Conservation (phyloP, 2,888 invertebrate genomes). For the Ametastegia equiseti region DNA sequence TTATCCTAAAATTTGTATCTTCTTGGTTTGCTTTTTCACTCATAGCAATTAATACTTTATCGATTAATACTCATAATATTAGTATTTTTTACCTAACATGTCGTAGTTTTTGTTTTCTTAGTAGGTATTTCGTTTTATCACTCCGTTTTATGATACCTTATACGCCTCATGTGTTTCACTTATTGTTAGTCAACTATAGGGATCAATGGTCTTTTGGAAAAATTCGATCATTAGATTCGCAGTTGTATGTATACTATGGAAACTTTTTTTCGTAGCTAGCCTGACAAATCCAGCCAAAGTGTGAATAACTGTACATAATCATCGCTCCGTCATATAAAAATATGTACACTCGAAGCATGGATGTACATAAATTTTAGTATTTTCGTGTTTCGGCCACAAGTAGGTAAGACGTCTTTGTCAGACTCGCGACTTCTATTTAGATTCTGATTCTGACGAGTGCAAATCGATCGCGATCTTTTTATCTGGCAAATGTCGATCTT, state of each 20-base stretch:
- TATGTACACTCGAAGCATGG: slow-evolving; percentile 28
- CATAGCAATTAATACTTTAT: background rate
- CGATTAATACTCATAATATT: slow-evolving; percentile 8
- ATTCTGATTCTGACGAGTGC: background rate
- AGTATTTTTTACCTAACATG: background rate
- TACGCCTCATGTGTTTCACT: background rate
- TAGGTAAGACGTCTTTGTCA: background rate
- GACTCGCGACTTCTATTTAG: background rate
- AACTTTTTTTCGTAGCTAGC: background rate
- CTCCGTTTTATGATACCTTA: background rate
- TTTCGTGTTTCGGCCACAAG: background rate
- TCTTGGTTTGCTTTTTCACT: background rate
- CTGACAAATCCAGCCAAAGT: background rate
- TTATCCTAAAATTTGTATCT: slow-evolving; percentile 6
- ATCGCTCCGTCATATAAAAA: slow-evolving; percentile 22
- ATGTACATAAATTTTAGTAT: background rate
- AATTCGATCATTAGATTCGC: slow-evolving; percentile 7
- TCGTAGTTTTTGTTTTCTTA: background rate
- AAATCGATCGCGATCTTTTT: background rate
- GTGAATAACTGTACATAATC: slow-evolving; percentile 6
- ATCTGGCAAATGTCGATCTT: background rate
- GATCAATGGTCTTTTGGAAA: slow-evolving; percentile 8
- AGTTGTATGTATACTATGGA: background rate
- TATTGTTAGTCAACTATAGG: background rate
- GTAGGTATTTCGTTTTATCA: background rate